phyloP scores from a whole-genome alignment of 2,888 invertebrate genomes.

The Netelia fuscicornis region DNA sequence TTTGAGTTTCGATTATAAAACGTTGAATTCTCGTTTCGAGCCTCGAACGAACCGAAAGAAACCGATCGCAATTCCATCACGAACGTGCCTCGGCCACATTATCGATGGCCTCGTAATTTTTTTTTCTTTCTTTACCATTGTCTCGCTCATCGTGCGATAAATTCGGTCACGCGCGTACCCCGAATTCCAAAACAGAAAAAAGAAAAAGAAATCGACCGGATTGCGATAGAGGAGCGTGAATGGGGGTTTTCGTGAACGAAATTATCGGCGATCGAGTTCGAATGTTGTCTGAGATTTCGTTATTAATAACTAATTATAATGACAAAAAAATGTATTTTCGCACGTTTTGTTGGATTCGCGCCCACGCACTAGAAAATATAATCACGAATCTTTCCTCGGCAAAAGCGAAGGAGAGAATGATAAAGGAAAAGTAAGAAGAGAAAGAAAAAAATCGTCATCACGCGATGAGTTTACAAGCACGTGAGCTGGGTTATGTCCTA shows the following conservation, averaged over 20 bases:
- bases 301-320: not conserved
- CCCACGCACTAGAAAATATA: conserved; percentile 43
- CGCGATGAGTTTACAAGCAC: conserved; percentile 65
- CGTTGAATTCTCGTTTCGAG: too few species aligned
- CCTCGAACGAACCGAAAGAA: too few species aligned
- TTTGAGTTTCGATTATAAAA: too few species aligned
- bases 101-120: not conserved
- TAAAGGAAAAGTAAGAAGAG: conserved; percentile 12
- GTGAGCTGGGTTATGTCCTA: conserved; percentile 53
- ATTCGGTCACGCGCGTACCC: conserved; percentile 38
- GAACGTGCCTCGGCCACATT: conserved; percentile 4
- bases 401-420: not conserved
- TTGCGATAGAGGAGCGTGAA: not conserved
- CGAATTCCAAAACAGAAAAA: not conserved
- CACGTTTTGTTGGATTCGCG: not conserved
- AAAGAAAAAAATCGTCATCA: conserved; percentile 37
- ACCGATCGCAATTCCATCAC: conserved; percentile 17
- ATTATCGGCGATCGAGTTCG: not conserved
- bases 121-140: not conserved
- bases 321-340: not conserved
- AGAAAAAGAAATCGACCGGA: conserved; percentile 15
- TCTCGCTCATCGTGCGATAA: conserved; percentile 35
- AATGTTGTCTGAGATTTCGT: not conserved
- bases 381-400: conserved; percentile 9
- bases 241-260: not conserved